Conservation (phyloP, 2,888 invertebrate genomes). For the Hypomecis punctinalis region DNA sequence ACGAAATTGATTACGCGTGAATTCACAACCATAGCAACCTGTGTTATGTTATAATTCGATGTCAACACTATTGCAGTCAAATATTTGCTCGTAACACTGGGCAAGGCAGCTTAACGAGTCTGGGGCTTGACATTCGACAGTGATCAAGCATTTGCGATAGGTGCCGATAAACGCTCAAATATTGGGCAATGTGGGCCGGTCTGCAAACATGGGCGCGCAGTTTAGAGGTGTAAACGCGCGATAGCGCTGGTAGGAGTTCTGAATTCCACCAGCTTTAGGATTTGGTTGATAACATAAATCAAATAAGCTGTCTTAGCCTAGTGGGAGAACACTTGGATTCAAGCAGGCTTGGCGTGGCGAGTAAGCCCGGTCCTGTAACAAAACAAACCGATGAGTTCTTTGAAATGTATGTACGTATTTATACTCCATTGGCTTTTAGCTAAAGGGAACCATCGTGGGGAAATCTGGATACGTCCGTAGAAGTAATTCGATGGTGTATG, state of each 20-base stretch:
- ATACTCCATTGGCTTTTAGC: no score
- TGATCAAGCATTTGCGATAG: constrained; percentile 34
- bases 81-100: constrained; percentile 23
- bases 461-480: no score
- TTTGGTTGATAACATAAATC: background rate
- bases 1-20: background rate
- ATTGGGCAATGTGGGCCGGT: constrained; percentile 28
- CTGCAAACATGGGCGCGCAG: constrained; percentile 36
- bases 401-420: no score
- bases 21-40: constrained; percentile 2
- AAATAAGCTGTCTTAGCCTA: background rate
- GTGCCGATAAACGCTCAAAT: constrained; percentile 32
- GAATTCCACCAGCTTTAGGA: background rate
- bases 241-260: constrained; percentile 3
- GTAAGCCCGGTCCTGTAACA: no score
- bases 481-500: no score
- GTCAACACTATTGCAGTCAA: constrained; percentile 23
- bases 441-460: no score
- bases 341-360: no score
- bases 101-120: constrained; percentile 19
- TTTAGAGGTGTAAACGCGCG: constrained; percentile 13
- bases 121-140: constrained; percentile 21
- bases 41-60: constrained; percentile 13
- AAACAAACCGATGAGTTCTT: no score
- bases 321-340: no score